Evolutionary conservation across 2,113 vertebrate species (phyloP).

Genomic region (Polyodon spathula): DNA sequence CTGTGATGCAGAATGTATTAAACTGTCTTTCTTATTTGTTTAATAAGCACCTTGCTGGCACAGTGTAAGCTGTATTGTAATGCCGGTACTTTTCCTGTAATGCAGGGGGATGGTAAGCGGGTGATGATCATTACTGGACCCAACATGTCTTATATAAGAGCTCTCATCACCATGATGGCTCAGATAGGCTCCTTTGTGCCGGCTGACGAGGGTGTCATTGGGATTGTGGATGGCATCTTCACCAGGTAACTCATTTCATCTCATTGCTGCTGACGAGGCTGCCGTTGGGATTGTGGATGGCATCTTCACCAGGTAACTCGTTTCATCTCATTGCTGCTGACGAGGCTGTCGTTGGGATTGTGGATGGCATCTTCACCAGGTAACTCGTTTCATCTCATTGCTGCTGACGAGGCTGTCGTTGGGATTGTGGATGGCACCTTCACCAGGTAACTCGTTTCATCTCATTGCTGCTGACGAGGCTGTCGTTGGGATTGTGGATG

Average conservation of each 20-base stretch:
- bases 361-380: slow-evolving; percentile 91
- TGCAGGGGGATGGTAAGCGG: slow-evolving; percentile 67
- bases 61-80: too few species aligned
- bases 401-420: slow-evolving; percentile 68
- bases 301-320: slow-evolving; percentile 80
- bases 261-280: slow-evolving; percentile 29
- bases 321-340: slow-evolving; percentile 44
- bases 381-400: too few species aligned
- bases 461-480: slow-evolving; percentile 75
- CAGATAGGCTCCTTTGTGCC: slow-evolving; percentile 93
- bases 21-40: too few species aligned
- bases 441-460: slow-evolving; percentile 82
- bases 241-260: slow-evolving; percentile 66
- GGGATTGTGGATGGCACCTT: slow-evolving; percentile 84
- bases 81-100: neutral
- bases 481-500: slow-evolving; percentile 74
- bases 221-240: slow-evolving; percentile 82
- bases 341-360: slow-evolving; percentile 66
- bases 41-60: too few species aligned
- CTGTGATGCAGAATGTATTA: too few species aligned
- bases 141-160: slow-evolving; percentile 97
- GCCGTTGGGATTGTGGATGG: slow-evolving; percentile 76
- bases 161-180: slow-evolving; percentile 84
- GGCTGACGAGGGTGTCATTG: slow-evolving; percentile 67
- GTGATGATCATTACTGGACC: slow-evolving; percentile 97